phyloP scores from a whole-genome alignment of 2,888 invertebrate species.

The Phymatocera aterrima region DNA sequence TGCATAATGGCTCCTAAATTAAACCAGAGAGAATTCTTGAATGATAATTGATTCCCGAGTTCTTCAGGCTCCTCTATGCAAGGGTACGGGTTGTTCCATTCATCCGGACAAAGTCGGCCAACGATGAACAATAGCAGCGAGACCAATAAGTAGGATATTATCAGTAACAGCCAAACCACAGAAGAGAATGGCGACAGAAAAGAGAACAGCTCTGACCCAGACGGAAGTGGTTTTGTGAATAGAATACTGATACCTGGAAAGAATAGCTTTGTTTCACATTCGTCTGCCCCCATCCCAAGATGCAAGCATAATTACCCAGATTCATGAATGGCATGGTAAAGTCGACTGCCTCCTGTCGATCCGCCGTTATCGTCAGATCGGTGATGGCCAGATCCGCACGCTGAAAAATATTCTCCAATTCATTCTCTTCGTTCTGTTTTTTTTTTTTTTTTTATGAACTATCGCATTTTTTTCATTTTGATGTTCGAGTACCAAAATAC shows the following conservation, averaged over 20 bases:
- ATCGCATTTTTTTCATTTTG: neutral
- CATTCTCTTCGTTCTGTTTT: neutral
- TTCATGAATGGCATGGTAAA: slow-evolving; percentile 97
- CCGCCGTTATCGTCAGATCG: slow-evolving; percentile 97
- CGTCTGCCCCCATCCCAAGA: too few relatives aligned
- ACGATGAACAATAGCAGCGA: slow-evolving; percentile 87
- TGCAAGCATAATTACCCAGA: slow-evolving; percentile 78
- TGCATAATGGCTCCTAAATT: slow-evolving; percentile 90
- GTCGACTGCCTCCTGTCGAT: slow-evolving; percentile 89
- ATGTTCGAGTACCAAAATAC: too few relatives aligned
- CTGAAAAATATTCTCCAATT: slow-evolving; percentile 75
- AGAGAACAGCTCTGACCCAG: slow-evolving; percentile 92
- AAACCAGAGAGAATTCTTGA: slow-evolving; percentile 93
- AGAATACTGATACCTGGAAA: slow-evolving; percentile 84
- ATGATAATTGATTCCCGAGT: slow-evolving; percentile 89
- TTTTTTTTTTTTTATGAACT: neutral
- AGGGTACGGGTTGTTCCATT: slow-evolving; percentile 93
- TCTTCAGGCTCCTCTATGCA: slow-evolving; percentile 90
- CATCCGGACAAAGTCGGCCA: slow-evolving; percentile 88
- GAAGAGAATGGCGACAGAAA: slow-evolving; percentile 93
- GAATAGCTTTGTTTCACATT: neutral
- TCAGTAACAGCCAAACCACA: slow-evolving; percentile 91
- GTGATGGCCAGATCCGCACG: slow-evolving; percentile 97
- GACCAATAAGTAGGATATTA: slow-evolving; percentile 87
- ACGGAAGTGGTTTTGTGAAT: slow-evolving; percentile 90